Base-by-base conservation (phyloP, 2,797 vertebrate genomes). In the Ptychadena robeensis region DNA sequence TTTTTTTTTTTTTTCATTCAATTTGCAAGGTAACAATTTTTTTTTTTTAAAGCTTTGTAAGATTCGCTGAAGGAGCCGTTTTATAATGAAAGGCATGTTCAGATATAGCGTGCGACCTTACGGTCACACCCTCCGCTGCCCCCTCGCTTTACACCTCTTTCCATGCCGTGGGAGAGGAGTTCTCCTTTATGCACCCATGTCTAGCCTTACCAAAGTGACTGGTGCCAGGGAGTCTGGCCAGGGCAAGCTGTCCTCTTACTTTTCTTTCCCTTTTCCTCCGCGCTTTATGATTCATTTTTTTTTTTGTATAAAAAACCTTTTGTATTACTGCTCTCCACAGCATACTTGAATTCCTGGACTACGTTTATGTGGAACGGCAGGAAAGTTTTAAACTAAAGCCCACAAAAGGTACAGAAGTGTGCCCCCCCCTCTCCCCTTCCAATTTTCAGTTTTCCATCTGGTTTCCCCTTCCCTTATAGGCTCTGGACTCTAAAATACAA, bases 401-500 rank as follows among this genome's bases (percentile, higher is more conserved):
- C 91, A 95, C 86, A 86, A 64, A 69, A 61, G 31, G 68, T 61
- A 61, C 63, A 65, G 10, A 57, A 6, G n/a, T 63, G 32, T 79
- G 69, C 67, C 27, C 37, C 1, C 31, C 14, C 59, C 69, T 40
- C 11, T 84, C 73, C 75, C 53, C 34, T 53, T 70, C 22, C 18
- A 63, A 78, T 65, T 83, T 78, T 37, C 89, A 91, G 86, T 91
- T 94, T 91, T 90, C 90, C 90, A 86, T 91, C 91, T 88, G 89
- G 93, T 92, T 89, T 80, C 96, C 44, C 48, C 64, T 37, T 79
- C 79, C 63, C 93, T 94, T 94, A 93, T 93, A 88, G 75, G 88
- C 94, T 94, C 95, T 94, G 95, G 92, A 95, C 90, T 96, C 91
- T 95, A 95, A 96, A 96, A 90, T 95, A 94, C 92, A 98, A 98